A percentile compares a stretch with the other conserved stretches of the same genome.
phyloP scores from a whole-genome alignment of 2,113 vertebrate species.

The Ctenodactylus gundi region DNA sequence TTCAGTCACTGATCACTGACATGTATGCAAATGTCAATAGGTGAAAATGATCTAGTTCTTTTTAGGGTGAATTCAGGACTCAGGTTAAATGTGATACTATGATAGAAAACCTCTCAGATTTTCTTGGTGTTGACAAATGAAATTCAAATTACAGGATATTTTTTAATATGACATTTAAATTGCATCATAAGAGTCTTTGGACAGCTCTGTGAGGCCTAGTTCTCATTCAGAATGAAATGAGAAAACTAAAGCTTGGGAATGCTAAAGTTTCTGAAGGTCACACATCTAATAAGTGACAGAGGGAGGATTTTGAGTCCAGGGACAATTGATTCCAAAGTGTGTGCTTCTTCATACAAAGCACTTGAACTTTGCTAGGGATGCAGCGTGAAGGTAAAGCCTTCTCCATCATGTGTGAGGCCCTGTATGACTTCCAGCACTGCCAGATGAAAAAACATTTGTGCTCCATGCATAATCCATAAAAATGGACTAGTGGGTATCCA shows the following conservation, averaged over 20 bases:
- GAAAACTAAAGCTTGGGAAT: neutral
- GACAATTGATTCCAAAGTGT: neutral
- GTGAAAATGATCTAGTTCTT: neutral
- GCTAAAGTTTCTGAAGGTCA: neutral
- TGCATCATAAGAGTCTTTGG: neutral
- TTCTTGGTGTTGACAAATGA: conserved; percentile 1
- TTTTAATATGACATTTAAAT: conserved; percentile 20
- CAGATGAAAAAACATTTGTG: neutral
- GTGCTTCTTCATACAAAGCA: neutral
- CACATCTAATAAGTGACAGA: neutral
- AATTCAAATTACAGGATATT: conserved; percentile 3
- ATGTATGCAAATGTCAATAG: neutral
- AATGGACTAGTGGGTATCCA: neutral
- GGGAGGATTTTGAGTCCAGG: neutral
- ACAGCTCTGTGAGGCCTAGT: neutral
- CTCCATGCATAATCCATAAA: neutral
- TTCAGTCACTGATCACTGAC: neutral
- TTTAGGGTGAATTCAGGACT: neutral
- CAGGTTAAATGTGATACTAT: neutral
- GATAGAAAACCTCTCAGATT: neutral
- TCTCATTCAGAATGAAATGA: neutral
- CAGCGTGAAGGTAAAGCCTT: too few species aligned
- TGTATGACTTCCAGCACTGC: too few species aligned
- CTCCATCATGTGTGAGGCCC: too few species aligned
- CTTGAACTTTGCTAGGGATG: too few species aligned